Conservation (phyloP, 1,140 invertebrate genomes). For the Halyomorpha halys region DNA sequence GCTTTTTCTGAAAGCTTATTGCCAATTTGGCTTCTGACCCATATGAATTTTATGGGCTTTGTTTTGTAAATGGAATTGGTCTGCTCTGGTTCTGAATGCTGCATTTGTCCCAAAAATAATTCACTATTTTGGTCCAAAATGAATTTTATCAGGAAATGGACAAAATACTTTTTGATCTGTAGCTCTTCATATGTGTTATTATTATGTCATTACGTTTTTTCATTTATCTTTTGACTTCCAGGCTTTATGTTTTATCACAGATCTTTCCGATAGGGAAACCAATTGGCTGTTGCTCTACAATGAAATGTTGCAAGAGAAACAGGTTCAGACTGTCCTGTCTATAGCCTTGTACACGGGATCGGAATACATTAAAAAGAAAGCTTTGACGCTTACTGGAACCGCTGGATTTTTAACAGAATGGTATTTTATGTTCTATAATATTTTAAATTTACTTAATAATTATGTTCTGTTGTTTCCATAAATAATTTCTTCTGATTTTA, state of each 20-base stretch:
- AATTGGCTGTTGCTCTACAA: slow-evolving; percentile 40
- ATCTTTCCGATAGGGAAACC: slow-evolving; percentile 37
- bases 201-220: slow-evolving; percentile 8
- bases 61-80: no score
- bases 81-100: no score
- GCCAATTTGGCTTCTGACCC: no score
- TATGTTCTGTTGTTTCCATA: no score
- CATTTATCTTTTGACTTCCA: slow-evolving; percentile 15
- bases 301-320: slow-evolving; percentile 39
- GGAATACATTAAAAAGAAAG: slow-evolving; percentile 39
- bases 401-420: slow-evolving; percentile 38
- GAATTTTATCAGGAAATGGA: no score
- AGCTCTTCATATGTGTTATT: background rate
- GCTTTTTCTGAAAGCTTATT: no score
- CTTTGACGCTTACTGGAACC: slow-evolving; percentile 39
- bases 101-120: no score
- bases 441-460: no score
- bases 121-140: no score
- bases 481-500: slow-evolving; percentile 24
- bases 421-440: slow-evolving; percentile 26
- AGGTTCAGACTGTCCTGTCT: slow-evolving; percentile 43
- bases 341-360: slow-evolving; percentile 41
- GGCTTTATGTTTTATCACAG: slow-evolving; percentile 33
- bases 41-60: no score
- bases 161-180: no score